These are phyloP conservation scores for Hippopotamyrus pictus DNA, from an alignment of 2,797 vertebrate species.

Conservation along the genomic window DNA sequence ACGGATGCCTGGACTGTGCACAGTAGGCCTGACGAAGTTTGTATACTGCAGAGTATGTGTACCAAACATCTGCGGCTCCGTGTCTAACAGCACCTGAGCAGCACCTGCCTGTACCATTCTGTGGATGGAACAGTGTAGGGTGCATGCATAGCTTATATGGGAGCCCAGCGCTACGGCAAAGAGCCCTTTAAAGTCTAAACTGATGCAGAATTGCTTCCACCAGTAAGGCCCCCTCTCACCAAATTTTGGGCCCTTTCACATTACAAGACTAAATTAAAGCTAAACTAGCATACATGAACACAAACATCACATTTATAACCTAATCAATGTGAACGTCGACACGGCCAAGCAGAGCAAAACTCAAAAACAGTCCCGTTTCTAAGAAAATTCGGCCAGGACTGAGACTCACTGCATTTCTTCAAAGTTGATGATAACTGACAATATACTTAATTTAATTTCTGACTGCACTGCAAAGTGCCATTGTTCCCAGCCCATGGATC, in stretches of 20 bases:
- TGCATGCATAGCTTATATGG: not conserved
- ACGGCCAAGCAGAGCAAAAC: not conserved
- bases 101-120: not conserved
- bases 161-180: not conserved
- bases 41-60: not conserved
- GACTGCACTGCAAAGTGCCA: not conserved
- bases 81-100: not conserved
- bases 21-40: not conserved
- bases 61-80: no score
- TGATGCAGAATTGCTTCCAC: not conserved
- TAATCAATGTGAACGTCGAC: not conserved
- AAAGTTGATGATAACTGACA: not conserved
- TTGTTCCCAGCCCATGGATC: not conserved
- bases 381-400: not conserved
- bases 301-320: not conserved
- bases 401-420: not conserved
- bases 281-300: not conserved
- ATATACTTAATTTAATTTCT: constrained; percentile 11
- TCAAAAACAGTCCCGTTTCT: not conserved
- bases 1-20: not conserved
- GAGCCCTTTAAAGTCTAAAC: not conserved
- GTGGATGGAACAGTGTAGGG: not conserved
- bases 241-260: not conserved
- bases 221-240: not conserved
- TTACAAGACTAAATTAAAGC: not conserved